phyloP scores from a whole-genome alignment of 2,888 invertebrate genomes.

The Cyclophora albipunctata region DNA sequence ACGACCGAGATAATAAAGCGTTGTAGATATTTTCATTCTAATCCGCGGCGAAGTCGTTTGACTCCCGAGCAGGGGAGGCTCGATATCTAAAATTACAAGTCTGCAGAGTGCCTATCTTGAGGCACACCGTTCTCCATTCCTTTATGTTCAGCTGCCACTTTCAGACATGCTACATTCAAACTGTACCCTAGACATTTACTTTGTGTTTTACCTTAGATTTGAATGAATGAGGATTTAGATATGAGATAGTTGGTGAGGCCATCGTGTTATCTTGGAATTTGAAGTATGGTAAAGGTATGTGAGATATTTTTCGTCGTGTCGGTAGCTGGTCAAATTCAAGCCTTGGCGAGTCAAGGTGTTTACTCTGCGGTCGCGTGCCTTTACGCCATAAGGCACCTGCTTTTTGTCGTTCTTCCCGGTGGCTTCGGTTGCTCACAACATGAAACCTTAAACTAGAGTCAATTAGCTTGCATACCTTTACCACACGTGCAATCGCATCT shows the following conservation, averaged over 20 bases:
- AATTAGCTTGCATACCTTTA: conserved; percentile 23
- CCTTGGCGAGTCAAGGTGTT: conserved; percentile 18
- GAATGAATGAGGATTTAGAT: conserved; percentile 29
- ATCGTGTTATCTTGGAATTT: not conserved
- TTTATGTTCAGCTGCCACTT: conserved; percentile 67
- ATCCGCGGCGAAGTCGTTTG: conserved; percentile 52
- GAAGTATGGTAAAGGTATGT: not conserved
- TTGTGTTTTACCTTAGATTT: conserved; percentile 47
- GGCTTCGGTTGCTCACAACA: not conserved
- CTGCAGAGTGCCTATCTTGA: conserved; percentile 66
- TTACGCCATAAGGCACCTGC: conserved; percentile 43
- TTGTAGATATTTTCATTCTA: conserved; percentile 65
- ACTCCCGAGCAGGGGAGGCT: conserved; percentile 45
- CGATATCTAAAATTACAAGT: conserved; percentile 73
- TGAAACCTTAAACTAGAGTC: conserved; percentile 36
- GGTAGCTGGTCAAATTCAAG: conserved; percentile 28
- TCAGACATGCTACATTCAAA: conserved; percentile 60
- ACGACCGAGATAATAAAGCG: conserved; percentile 71
- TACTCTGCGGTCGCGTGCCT: conserved; percentile 54
- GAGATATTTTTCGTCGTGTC: not conserved
- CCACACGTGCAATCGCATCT: conserved; percentile 35
- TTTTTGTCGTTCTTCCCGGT: conserved; percentile 8
- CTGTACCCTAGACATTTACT: conserved; percentile 54
- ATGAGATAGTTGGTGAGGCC: conserved; percentile 5
- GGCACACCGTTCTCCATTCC: conserved; percentile 55